Evolutionary conservation across 1,140 invertebrate species (phyloP), one percentile per base, ranked within the genome.

Genomic region (Formica exsecta): DNA sequence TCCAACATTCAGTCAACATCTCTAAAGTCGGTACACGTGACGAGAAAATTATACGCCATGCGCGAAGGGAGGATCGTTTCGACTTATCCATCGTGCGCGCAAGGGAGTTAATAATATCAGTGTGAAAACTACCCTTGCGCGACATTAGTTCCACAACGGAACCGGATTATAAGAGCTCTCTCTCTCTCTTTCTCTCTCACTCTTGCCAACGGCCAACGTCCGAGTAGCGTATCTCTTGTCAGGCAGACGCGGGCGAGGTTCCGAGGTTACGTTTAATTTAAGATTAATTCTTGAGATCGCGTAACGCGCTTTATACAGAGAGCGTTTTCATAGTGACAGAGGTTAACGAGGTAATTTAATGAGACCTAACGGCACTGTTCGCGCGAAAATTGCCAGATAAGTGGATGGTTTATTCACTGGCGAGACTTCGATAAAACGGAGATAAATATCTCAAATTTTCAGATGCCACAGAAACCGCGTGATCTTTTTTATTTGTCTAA

Each of bases 331-430:
- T 7, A 32, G 44, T 29, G 65, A 61, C 51, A 41, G 9, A 54
- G 62, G 81, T 85, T 87, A 73, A 86, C 66, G 48, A 73, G 61
- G 7, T 86, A 79, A 87, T 87, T 86, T 77, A 79, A 86, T 57
- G 38, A 71, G 48, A 1, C 41, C 22, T 84, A 66, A 32, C 62
- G 16, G 44, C 51, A 16, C 13, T 13, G 38, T 85, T 44, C 9
- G 38, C 7, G 66, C 41, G 70, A 59, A 25, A 77, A 19, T 25
- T 16, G 44, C 11, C 51, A 76, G 64, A 54, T 70, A 54, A 25
- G 19, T 9, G 48, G 71, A 51, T 48, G 38, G 7, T 59, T 36
- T 13, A 51, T 25, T 76, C 16, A 9, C 13, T 19, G 22, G 4
- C 22, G 5, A 77, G 3, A 9, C 29, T 2, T 62, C 19, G 25